Base-by-base conservation (phyloP, 1,140 invertebrate genomes). In the Caenorhabditis remanei region DNA sequence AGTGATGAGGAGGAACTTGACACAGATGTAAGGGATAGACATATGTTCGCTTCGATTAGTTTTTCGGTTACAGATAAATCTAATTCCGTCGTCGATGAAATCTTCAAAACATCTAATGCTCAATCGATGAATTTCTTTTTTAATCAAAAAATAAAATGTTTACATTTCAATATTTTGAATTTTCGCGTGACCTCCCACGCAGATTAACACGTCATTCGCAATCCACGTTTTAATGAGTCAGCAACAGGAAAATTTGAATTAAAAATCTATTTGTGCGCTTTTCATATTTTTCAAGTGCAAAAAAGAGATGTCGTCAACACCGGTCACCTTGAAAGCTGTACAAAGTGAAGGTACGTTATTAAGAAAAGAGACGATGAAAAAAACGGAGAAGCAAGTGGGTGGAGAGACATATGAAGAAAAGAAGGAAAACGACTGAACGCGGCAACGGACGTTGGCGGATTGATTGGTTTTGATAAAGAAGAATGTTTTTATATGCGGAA, bases 291-390 rank as follows among this genome's bases (percentile, higher is more conserved):
- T 71, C 43, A 24, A 8, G 16, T 46, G 40, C 13, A 46, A 71
- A 21, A 13, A 50, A 24, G n/a, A 32, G 9, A 79, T 79, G 71
- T 79, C 71, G 43, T 41, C 71, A 8, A 79, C 71, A 13, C 46
- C 71, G 24, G 71, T 79, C n/a, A 79, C 71, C n/a, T 53, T 79
- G 46, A 79, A 79, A 79, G 71, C 71, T 79, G 71, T 79, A 50
- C 71, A 79, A 79, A 79, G 71, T 24, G 71, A 79, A 79, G 71
- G 71, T 79, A 46, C 53, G 65, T 71, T 16, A 19, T 71, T 71
- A 24, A 32, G 4, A 46, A 46, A 71, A 48, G 16, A 21, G 43
- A 46, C 7, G 5, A 46, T 41, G 16, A 46, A 48, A 24, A 8
- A 24, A 79, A 13, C 4, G n/a, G 14, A 46, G 5, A 48, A 71